Evolutionary conservation across 2,888 invertebrate genomes (phyloP).

Genomic region (Neria commutata): DNA sequence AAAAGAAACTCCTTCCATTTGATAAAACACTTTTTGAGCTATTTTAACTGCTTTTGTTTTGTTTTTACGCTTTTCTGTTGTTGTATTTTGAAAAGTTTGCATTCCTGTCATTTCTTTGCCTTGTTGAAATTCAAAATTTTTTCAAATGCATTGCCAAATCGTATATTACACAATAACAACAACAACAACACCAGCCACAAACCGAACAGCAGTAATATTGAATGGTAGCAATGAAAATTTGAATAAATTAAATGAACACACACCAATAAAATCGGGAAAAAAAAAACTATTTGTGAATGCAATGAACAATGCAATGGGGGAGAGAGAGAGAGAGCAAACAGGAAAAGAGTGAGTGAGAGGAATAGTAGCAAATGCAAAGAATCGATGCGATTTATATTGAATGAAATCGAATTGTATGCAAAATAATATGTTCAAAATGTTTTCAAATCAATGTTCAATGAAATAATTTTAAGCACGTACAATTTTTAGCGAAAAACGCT

Average conservation of each 20-base stretch:
- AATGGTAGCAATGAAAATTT: not conserved
- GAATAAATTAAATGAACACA: not conserved
- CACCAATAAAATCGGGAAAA: not conserved
- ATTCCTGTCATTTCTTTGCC: not conserved
- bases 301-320: too few species aligned
- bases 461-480: conserved; percentile 27
- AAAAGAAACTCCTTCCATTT: too few species aligned
- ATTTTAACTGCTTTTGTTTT: not conserved
- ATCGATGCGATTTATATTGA: not conserved
- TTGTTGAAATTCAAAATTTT: not conserved
- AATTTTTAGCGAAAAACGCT: conserved; percentile 22
- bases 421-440: not conserved
- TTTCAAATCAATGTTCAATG: not conserved
- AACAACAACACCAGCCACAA: not conserved
- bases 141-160: not conserved
- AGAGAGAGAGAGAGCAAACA: too few species aligned
- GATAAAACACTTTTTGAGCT: not conserved
- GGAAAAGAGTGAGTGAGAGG: too few species aligned
- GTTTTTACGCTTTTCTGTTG: not conserved
- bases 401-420: not conserved
- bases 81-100: not conserved
- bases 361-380: not conserved
- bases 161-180: not conserved
- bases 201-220: not conserved
- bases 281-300: not conserved